Evolutionary conservation across 2,888 invertebrate species (phyloP).

Genomic region (Lycophotia porphyrea): DNA sequence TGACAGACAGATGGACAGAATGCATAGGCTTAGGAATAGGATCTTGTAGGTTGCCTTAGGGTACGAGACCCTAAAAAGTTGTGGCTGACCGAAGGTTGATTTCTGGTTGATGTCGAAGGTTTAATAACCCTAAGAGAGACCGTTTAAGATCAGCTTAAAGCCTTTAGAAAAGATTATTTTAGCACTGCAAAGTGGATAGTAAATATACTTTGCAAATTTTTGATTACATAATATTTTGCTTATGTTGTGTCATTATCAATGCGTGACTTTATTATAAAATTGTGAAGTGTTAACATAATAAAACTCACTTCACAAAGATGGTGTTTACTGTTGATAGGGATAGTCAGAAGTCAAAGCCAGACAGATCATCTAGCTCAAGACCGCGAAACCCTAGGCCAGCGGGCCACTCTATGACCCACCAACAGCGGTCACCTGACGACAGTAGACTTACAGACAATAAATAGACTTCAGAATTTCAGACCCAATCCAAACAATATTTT

Average conservation of each 20-base stretch:
- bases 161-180: neutral
- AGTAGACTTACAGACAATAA: too few species aligned
- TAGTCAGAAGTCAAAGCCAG: neutral
- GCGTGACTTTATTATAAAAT: constrained; percentile 1
- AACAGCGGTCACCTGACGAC: too few species aligned
- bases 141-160: neutral
- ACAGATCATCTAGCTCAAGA: neutral
- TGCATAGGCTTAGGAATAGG: too few species aligned
- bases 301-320: neutral
- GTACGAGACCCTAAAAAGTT: neutral
- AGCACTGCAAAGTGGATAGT: neutral
- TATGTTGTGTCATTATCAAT: neutral
- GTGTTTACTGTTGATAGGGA: neutral
- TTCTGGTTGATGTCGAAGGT: neutral
- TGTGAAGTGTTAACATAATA: neutral
- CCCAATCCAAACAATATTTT: too few species aligned
- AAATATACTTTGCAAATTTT: neutral
- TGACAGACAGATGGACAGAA: too few species aligned
- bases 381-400: neutral
- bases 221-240: neutral
- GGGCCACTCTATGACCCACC: too few species aligned
- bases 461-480: too few species aligned
- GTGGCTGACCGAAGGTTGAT: neutral
- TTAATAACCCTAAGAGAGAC: neutral
- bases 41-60: too few species aligned